These are phyloP conservation scores for Papio anubis DNA, from an alignment of 2,113 vertebrate species.

Conservation along the genomic window DNA sequence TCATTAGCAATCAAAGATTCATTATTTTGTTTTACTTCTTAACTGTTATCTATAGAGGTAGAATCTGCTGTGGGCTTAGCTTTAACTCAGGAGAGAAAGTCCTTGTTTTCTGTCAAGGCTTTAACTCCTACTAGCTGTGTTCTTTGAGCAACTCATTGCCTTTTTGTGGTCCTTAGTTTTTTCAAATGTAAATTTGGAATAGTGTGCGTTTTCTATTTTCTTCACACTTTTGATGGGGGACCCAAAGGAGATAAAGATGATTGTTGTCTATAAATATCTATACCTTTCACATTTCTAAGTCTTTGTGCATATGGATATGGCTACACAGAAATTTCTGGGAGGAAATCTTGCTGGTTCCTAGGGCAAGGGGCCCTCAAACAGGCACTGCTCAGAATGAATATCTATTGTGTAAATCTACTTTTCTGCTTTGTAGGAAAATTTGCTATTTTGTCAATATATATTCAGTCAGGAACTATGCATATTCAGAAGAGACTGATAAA, in stretches of 20 bases:
- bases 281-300: not conserved
- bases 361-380: not conserved
- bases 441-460: accelerated
- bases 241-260: not conserved
- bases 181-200: not conserved
- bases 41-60: not conserved
- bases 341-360: not conserved
- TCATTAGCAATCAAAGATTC: not conserved
- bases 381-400: too few species aligned
- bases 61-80: too few species aligned
- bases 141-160: not conserved
- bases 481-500: not conserved
- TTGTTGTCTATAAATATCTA: not conserved
- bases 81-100: not conserved
- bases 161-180: not conserved
- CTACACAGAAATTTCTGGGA: not conserved
- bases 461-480: not conserved
- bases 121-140: not conserved
- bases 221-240: not conserved
- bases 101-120: not conserved
- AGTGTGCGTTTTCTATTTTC: not conserved
- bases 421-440: not conserved
- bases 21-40: not conserved
- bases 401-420: not conserved
- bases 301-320: not conserved